Evolutionary conservation across 2,113 vertebrate species (phyloP).

Genomic region (Herpailurus yagouaroundi): DNA sequence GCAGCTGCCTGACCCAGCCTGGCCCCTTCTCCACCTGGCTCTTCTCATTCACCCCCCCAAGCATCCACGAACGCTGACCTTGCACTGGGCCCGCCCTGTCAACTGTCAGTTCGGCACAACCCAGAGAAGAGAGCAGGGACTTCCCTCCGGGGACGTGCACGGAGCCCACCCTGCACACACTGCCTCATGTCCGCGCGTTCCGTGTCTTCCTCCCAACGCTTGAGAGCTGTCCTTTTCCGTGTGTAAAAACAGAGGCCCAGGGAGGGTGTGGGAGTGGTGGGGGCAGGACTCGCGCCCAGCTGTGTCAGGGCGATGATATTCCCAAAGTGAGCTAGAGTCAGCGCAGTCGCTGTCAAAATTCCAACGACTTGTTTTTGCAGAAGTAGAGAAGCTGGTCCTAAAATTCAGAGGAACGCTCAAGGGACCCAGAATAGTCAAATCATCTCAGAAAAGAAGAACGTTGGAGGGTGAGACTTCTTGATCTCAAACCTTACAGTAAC

Average conservation of each 20-base stretch:
- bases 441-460: slow-evolving; percentile 27
- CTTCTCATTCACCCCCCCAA: neutral
- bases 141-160: neutral
- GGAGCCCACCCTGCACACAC: neutral
- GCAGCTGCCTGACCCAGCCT: neutral
- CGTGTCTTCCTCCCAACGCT: neutral
- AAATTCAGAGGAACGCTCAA: slow-evolving; percentile 1
- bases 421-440: neutral
- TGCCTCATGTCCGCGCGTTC: neutral
- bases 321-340: neutral
- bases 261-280: neutral
- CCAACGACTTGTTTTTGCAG: neutral
- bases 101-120: neutral
- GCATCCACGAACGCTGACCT: neutral
- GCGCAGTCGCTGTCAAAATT: neutral
- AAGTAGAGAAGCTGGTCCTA: neutral
- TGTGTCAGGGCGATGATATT: neutral
- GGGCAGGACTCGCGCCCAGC: neutral
- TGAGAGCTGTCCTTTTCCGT: neutral
- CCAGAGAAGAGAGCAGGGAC: neutral
- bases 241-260: neutral
- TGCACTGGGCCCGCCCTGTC: neutral
- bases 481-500: neutral
- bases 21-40: neutral
- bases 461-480: neutral